These are phyloP conservation scores for Apolygus lucorum DNA, from an alignment of 1,140 invertebrate species.

Conservation along the genomic window DNA sequence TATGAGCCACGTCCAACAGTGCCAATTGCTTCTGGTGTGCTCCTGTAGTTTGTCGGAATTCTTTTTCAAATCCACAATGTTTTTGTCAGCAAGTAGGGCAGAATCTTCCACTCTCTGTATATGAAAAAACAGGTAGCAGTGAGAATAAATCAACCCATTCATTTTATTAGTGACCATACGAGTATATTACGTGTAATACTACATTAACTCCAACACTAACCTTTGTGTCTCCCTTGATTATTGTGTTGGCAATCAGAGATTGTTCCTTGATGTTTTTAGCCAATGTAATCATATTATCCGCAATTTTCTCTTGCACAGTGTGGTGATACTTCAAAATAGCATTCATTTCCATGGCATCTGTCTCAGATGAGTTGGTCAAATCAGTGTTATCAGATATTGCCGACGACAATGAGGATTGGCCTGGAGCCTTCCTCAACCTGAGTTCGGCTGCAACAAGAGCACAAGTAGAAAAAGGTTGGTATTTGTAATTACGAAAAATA, in stretches of 20 bases:
- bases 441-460: too few relatives aligned
- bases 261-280: conserved; percentile 83
- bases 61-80: conserved; percentile 62
- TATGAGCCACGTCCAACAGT: conserved; percentile 91
- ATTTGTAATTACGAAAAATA: too few relatives aligned
- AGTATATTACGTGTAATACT: too few relatives aligned
- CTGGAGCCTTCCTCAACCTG: conserved; percentile 48
- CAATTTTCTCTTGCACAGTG: conserved; percentile 81
- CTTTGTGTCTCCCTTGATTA: conserved; percentile 74
- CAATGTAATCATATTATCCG: conserved; percentile 84
- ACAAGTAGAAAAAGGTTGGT: too few relatives aligned
- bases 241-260: conserved; percentile 68
- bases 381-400: too few relatives aligned
- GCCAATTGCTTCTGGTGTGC: conserved; percentile 77
- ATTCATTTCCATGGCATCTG: conserved; percentile 58
- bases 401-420: too few relatives aligned
- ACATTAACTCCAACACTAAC: conserved; percentile 14
- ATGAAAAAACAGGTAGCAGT: neutral
- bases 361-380: too few relatives aligned
- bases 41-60: conserved; percentile 74
- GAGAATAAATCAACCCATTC: conserved; percentile 9
- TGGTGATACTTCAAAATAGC: conserved; percentile 74
- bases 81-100: conserved; percentile 65
- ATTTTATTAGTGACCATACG: too few relatives aligned
- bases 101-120: conserved; percentile 60